Percentiles rank a stretch among this genome's conserved stretches.
phyloP scores from a whole-genome alignment of 37 sponge, comb jelly and placozoan genomes.

The Aphrocallistes beatrix region DNA sequence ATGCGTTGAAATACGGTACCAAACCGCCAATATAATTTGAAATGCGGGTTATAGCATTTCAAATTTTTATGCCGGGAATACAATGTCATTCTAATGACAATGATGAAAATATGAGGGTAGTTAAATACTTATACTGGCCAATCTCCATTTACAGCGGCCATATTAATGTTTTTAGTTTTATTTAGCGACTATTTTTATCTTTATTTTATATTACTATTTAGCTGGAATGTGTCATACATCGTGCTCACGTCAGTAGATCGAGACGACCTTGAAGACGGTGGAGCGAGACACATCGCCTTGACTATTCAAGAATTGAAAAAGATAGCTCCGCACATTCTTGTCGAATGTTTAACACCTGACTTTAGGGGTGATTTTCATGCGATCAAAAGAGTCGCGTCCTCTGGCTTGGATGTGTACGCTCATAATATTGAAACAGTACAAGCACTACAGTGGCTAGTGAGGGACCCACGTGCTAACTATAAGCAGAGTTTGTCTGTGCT shows the following conservation, averaged over 20 bases:
- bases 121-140: too few species aligned
- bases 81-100: too few species aligned
- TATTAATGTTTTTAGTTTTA: too few species aligned
- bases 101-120: too few species aligned
- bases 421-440: slow-evolving; percentile 96
- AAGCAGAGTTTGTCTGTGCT: slow-evolving; percentile 78
- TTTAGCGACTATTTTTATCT: too few species aligned
- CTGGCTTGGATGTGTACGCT: slow-evolving; percentile 95
- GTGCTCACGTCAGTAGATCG: slow-evolving; percentile 98
- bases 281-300: slow-evolving; percentile 79
- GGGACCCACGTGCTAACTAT: slow-evolving; percentile 95
- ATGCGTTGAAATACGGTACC: too few species aligned
- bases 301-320: slow-evolving; percentile 78
- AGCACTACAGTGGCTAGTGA: slow-evolving; percentile 78
- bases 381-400: slow-evolving; percentile 47
- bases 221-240: slow-evolving; percentile 89
- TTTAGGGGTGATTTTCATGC: slow-evolving; percentile 66
- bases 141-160: too few species aligned
- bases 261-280: slow-evolving; percentile 89
- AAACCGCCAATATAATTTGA: too few species aligned
- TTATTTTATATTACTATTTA: too few species aligned
- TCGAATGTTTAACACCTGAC: slow-evolving; percentile 93
- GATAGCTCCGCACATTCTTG: slow-evolving; percentile 51
- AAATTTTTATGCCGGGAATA: too few species aligned
- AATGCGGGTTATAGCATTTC: too few species aligned